Percentiles rank a stretch among this genome's conserved stretches.
Conservation (phyloP, 2,888 invertebrate genomes). For the Uropetala carovei region DNA sequence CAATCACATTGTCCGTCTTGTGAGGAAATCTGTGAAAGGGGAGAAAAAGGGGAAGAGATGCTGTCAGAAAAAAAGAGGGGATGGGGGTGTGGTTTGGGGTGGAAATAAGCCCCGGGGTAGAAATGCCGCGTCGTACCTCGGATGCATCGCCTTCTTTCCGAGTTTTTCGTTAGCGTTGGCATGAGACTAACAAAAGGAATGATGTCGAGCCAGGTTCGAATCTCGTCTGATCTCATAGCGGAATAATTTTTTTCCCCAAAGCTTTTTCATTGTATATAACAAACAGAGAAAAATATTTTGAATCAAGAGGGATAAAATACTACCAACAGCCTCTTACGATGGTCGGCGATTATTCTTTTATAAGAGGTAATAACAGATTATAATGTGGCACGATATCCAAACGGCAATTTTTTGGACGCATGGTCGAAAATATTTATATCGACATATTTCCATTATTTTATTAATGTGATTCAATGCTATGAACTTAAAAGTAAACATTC, state of each 20-base stretch:
- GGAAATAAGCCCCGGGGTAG: neutral
- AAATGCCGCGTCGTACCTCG: neutral
- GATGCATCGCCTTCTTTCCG: neutral
- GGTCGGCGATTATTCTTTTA: too few relatives aligned
- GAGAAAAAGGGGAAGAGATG: slow-evolving; percentile 13
- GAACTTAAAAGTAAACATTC: too few relatives aligned
- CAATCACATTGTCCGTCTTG: slow-evolving; percentile 28
- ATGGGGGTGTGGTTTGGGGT: neutral
- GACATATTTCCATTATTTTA: too few relatives aligned
- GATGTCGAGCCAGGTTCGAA: neutral
- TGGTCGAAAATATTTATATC: too few relatives aligned
- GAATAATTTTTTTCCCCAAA: neutral
- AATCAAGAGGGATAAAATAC: too few relatives aligned
- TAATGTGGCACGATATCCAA: too few relatives aligned
- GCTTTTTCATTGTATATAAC: neutral
- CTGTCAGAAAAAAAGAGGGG: neutral
- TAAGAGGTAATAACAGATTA: too few relatives aligned
- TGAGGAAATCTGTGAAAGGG: slow-evolving; percentile 28
- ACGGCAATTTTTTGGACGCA: too few relatives aligned
- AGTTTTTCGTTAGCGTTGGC: neutral
- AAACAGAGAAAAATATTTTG: too few relatives aligned
- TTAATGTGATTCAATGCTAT: too few relatives aligned
- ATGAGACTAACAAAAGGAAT: neutral
- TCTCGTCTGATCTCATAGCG: neutral
- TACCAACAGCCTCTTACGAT: too few relatives aligned